A percentile compares a stretch with the other conserved stretches of the same genome.
These are phyloP conservation scores for Rhagoletis zephyria DNA, from an alignment of 1,140 invertebrate genomes.

Conservation along the genomic window DNA sequence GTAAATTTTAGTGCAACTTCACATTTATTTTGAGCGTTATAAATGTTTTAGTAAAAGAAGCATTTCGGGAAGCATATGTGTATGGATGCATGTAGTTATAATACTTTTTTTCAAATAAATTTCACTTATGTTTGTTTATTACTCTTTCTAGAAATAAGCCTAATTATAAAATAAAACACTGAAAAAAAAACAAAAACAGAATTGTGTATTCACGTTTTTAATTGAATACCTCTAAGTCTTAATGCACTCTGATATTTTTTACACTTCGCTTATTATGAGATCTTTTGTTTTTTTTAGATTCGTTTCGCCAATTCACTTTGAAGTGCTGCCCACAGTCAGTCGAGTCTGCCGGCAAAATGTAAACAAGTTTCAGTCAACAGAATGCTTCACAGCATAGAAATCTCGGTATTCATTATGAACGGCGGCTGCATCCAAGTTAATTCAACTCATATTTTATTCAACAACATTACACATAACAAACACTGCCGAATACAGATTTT, in stretches of 20 bases:
- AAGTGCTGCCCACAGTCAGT: constrained; percentile 14
- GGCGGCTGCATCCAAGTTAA: constrained; percentile 4
- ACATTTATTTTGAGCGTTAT: too few species aligned
- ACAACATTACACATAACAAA: background rate
- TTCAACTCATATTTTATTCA: constrained; percentile 41
- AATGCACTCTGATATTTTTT: background rate
- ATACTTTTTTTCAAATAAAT: too few species aligned
- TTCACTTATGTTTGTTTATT: background rate
- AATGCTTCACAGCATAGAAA: constrained; percentile 31
- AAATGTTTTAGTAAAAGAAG: too few species aligned
- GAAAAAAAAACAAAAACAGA: background rate
- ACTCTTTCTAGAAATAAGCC: background rate
- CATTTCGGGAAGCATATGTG: too few species aligned
- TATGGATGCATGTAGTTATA: too few species aligned
- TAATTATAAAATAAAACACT: background rate
- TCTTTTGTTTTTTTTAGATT: background rate
- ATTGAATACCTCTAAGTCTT: background rate
- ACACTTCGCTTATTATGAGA: too few species aligned
- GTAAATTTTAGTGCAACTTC: background rate
- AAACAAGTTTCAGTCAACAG: constrained; percentile 41
- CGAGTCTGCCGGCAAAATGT: constrained; percentile 18
- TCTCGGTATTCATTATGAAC: constrained; percentile 38
- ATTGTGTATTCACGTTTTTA: background rate
- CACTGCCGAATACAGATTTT: constrained; percentile 28
- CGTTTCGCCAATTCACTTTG: constrained; percentile 10